Percentiles rank a stretch among this genome's conserved stretches.
Evolutionary conservation across 64 coral and sea anemone genomes (phyloP).

Genomic region (Orbicella faveolata): DNA sequence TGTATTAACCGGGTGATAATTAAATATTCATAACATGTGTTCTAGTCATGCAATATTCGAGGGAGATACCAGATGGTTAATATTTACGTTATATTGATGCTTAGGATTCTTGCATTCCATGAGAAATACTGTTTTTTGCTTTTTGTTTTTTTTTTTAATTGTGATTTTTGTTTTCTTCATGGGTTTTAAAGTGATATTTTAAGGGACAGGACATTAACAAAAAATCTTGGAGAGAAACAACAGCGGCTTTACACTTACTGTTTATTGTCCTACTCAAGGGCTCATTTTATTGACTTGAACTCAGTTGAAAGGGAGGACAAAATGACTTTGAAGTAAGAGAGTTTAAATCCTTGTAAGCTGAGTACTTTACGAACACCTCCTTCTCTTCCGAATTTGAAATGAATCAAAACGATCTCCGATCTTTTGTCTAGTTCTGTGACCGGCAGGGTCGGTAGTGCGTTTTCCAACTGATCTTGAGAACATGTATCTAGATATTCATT

Average conservation of each 20-base stretch:
- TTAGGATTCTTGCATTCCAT: neutral
- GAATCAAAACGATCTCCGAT: neutral
- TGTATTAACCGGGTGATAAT: too few relatives aligned
- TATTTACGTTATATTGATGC: neutral
- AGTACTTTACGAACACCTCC: neutral
- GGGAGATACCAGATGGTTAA: neutral
- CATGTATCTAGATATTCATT: too few relatives aligned
- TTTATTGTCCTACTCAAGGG: neutral
- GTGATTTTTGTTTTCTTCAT: neutral
- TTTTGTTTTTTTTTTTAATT: neutral
- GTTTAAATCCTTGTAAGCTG: neutral
- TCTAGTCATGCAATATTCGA: neutral
- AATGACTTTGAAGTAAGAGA: neutral
- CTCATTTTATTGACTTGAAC: neutral
- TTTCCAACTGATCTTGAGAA: too few relatives aligned
- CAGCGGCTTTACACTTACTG: neutral
- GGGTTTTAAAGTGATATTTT: neutral
- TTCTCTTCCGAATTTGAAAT: neutral
- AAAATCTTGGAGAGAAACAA: neutral
- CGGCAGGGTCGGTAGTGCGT: too few relatives aligned
- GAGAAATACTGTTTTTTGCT: neutral
- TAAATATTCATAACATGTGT: neutral
- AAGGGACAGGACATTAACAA: neutral
- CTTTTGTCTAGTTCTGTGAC: neutral
- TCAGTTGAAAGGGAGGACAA: neutral